These are phyloP conservation scores for Carlito syrichta DNA, from an alignment of 2,113 vertebrate species.

Conservation along the genomic window DNA sequence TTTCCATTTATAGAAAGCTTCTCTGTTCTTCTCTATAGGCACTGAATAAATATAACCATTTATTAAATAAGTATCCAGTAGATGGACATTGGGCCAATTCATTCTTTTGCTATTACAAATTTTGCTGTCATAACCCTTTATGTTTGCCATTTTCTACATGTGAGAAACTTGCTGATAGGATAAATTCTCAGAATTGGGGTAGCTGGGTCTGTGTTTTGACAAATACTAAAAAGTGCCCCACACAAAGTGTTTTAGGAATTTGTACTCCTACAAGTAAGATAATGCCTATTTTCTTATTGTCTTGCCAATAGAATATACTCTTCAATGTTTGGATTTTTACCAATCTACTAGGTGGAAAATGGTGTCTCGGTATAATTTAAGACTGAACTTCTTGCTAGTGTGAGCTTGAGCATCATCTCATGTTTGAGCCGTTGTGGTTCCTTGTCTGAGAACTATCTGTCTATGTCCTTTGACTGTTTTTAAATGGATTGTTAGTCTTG, in stretches of 20 bases:
- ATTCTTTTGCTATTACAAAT: background rate
- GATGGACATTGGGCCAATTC: background rate
- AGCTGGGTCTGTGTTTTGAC: background rate
- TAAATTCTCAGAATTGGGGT: background rate
- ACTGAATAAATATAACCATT: background rate
- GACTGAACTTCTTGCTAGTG: background rate
- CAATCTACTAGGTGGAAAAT: background rate
- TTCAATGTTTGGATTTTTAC: background rate
- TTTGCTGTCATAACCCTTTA: background rate
- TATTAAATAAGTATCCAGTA: background rate
- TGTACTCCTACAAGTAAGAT: background rate
- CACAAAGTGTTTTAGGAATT: background rate
- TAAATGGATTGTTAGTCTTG: background rate
- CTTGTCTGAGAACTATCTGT: background rate
- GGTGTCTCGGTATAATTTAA: too few species aligned
- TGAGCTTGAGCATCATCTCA: background rate
- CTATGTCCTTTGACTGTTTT: background rate
- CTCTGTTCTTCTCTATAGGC: background rate
- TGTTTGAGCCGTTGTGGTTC: background rate
- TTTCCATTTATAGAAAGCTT: background rate
- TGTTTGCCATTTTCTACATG: background rate
- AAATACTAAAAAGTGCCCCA: background rate
- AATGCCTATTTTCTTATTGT: background rate
- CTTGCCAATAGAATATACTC: background rate
- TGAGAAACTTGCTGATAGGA: background rate